Evolutionary conservation across 2,888 invertebrate species (phyloP), one percentile per base, ranked within the genome.

Genomic region (Trichogramma dendrolimi): DNA sequence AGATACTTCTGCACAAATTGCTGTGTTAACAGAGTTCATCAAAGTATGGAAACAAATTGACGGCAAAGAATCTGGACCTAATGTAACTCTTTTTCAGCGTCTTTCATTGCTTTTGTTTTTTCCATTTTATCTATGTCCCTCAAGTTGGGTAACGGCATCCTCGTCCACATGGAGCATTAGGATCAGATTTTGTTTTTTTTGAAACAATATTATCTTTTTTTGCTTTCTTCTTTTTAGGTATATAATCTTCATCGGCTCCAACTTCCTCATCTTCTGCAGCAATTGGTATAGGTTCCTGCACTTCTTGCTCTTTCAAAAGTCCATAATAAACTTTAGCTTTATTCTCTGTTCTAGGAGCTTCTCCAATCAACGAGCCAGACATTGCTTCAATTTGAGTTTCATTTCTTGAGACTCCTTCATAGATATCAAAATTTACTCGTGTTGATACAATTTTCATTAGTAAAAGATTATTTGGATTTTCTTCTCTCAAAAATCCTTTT

Each of bases 41-140:
- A 99, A 82, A 1, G 98, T 98, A 78, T 98, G 99, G 80, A 96
- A 95, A 75, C 98, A 97, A 72, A 96, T 90, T 0, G 98, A 97
- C 0, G 99, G 99, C 48, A 95, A 82, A 56, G 86, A 87, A 53
- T 96, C 96, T 4, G 91, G 85, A 0, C 91, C 90, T 2, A 98
- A 82, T 51, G 87, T 86, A 1, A 95, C 88, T 64, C 96, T 84
- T 75, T 94, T 95, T 90, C 86, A 1, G 94, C 89, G 80, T 97
- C 97, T 58, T 94, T 82, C 52, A 93, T 79, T 0, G 95, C 91
- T 77, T 90, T 93, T 0, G 92, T 86, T 80, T 94, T 96, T 75
- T 97, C 96, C 65, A 92, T 72, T 81, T 96, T 95, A 74, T 97
- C 95, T 60, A 88, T 87, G 79, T 98, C 97, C 81, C 92, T 91